Percentiles rank a stretch among this genome's conserved stretches.
Conservation (phyloP, 2,888 invertebrate species). For the Mactromeris polynyma region DNA sequence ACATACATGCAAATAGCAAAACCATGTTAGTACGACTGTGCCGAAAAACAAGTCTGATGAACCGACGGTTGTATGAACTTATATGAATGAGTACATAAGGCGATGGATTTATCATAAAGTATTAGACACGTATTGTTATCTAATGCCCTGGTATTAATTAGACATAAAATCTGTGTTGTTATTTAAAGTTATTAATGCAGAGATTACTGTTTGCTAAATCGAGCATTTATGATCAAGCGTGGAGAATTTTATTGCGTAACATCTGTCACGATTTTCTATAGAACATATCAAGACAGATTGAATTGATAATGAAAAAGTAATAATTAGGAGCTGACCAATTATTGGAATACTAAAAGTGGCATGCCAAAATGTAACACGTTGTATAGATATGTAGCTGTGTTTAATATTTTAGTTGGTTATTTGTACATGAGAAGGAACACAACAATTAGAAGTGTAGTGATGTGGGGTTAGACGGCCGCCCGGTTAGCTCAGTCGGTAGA, state of each 20-base stretch:
- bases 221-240: neutral
- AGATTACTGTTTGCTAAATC: conserved; percentile 20
- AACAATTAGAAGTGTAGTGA: too few relatives aligned
- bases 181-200: conserved; percentile 12
- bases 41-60: too few relatives aligned
- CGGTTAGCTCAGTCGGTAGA: too few relatives aligned
- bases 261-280: neutral
- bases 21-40: too few relatives aligned
- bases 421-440: too few relatives aligned
- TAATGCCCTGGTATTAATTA: neutral
- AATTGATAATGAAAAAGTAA: neutral
- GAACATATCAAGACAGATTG: neutral
- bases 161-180: neutral
- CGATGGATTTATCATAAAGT: neutral
- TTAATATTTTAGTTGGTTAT: neutral
- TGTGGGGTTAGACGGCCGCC: too few relatives aligned
- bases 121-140: neutral
- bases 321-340: neutral
- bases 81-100: too few relatives aligned
- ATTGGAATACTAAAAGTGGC: neutral
- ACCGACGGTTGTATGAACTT: too few relatives aligned
- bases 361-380: neutral
- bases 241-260: conserved; percentile 22
- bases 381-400: neutral
- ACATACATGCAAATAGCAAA: too few relatives aligned